Evolutionary conservation across 2,888 invertebrate species (phyloP), one percentile per base, ranked within the genome.

Genomic region (Heterodera filipjevi): DNA sequence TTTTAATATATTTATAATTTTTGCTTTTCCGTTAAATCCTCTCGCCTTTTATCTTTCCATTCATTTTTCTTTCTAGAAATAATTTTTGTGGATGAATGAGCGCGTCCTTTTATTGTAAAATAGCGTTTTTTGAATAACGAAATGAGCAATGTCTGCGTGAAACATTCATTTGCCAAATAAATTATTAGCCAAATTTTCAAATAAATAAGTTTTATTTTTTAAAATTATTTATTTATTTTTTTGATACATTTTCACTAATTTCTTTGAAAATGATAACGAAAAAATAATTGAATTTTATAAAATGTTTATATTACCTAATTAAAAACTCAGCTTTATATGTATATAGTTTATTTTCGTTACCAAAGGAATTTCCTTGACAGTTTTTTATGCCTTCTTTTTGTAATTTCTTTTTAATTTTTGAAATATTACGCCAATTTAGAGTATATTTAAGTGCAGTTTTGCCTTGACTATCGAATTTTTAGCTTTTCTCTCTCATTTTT

Each of bases 371-470:
- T 14, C 66, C 27, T 30, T 27, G 27, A 30, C 30, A 16, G 14
- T 66, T 27, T 22, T 27, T 27, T 22, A n/a, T n/a, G n/a, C n/a
- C n/a, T n/a, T n/a, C n/a, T 16, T 27, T 27, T 16, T 66, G 64
- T 64, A 14, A 30, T 30, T 1, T 27, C 16, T 12, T 64, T 27
- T 27, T 64, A 22, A 8, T 27, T 27, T 10, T 66, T 16, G 66
- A 30, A 27, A 66, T 66, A n/a, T 66, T 8, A 27, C 66, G 66
- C 66, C 27, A 66, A 66, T 66, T 66, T 66, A n/a, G 22, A 64
- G 14, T 64, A 8, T 39, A 10, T 39, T 10, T 39, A 10, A 39
- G 6, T 39, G 6, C 39, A 39, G 12, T 10, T 39, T 10, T 39
- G 6, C 39, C 8, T 39, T 39, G 39, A 39, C 39, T 12, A 39